Evolutionary conservation across 2,888 invertebrate species (phyloP).

Genomic region (Drosophila hamatofila): DNA sequence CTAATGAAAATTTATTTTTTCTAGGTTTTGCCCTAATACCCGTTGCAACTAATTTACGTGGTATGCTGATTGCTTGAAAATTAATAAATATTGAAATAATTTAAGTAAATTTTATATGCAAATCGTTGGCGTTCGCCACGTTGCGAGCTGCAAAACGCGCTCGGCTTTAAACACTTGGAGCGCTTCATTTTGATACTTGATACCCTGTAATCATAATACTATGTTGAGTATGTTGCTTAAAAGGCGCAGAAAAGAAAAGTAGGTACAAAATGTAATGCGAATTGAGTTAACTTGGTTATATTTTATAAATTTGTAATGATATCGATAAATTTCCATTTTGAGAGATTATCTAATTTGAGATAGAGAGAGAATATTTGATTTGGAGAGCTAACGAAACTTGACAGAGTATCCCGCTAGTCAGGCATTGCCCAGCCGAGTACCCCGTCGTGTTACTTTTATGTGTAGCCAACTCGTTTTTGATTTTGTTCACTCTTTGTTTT

Average conservation of each 20-base stretch:
- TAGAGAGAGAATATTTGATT: background rate
- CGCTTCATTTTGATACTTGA: conserved; percentile 29
- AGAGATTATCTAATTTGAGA: background rate
- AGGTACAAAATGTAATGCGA: background rate
- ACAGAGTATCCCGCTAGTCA: background rate
- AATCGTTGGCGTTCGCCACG: conserved; percentile 60
- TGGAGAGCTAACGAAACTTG: background rate
- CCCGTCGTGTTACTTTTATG: conserved; percentile 13
- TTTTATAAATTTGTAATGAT: background rate
- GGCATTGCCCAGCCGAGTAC: background rate
- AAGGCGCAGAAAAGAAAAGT: too few relatives aligned
- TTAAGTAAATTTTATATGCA: conserved; percentile 74
- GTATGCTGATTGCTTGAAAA: conserved; percentile 62
- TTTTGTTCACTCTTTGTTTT: conserved; percentile 48
- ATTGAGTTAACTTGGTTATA: too few relatives aligned
- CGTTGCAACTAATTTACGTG: background rate
- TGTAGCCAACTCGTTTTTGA: conserved; percentile 47
- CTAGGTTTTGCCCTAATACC: background rate
- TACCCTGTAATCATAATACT: background rate
- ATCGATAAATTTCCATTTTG: background rate
- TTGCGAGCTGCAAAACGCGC: conserved; percentile 67
- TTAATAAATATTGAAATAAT: conserved; percentile 79
- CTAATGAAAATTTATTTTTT: background rate
- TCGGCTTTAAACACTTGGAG: conserved; percentile 76
- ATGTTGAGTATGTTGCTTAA: background rate